Percentiles rank a stretch among this genome's conserved stretches.
These are phyloP conservation scores for Heliconius eleuchia DNA, from an alignment of 1,140 invertebrate genomes.

Conservation along the genomic window DNA sequence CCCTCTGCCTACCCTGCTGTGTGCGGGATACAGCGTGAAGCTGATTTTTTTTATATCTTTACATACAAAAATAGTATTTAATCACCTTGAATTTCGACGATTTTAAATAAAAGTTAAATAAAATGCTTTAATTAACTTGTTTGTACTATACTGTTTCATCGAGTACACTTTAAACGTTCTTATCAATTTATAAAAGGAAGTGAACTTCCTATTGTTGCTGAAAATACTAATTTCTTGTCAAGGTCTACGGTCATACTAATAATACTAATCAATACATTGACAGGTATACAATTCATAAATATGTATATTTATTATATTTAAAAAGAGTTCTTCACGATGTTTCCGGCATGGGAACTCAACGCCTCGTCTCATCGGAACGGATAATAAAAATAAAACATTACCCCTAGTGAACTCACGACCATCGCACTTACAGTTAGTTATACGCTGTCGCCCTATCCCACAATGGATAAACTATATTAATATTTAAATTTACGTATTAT, in stretches of 20 bases:
- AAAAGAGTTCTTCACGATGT: too few relatives aligned
- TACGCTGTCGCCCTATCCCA: too few relatives aligned
- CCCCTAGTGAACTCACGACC: too few relatives aligned
- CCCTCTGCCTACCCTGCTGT: too few relatives aligned
- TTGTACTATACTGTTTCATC: not conserved
- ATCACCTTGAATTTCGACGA: not conserved
- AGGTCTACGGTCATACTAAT: constrained; percentile 5
- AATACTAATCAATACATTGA: not conserved
- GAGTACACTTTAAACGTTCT: not conserved
- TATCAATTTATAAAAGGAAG: constrained; percentile 22
- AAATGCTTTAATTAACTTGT: not conserved
- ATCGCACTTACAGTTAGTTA: too few relatives aligned
- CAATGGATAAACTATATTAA: too few relatives aligned
- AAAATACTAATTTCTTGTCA: constrained; percentile 28
- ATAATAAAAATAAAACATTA: too few relatives aligned
- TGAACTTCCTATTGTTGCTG: constrained; percentile 24
- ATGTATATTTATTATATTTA: not conserved
- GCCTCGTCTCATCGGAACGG: too few relatives aligned
- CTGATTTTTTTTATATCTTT: not conserved
- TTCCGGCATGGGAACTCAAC: too few relatives aligned
- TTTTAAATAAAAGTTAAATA: not conserved
- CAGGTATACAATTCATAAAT: not conserved
- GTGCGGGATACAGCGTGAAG: too few relatives aligned
- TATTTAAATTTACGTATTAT: too few relatives aligned
- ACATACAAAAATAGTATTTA: not conserved